Evolutionary conservation across 2,797 vertebrate species (phyloP), one percentile per base, ranked within the genome.

Genomic region (Ptychadena robeensis): DNA sequence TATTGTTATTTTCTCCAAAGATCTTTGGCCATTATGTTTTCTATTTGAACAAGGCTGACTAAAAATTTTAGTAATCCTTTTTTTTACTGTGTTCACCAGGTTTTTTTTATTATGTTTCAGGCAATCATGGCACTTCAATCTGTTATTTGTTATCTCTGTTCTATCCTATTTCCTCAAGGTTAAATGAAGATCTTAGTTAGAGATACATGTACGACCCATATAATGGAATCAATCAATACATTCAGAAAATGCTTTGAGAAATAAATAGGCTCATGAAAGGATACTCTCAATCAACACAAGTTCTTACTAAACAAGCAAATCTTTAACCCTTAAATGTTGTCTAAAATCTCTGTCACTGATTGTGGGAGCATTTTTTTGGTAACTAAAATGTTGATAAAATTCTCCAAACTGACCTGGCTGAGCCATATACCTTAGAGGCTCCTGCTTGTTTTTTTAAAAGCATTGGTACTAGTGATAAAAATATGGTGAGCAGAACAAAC

Each of bases 101-200:
- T 59, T 53, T 32, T 53, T 78, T 79, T 77, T 75, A 22, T 70
- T 64, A 75, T 35, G 27, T 67, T 40, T 1, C 40, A 28, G 37
- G 83, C 78, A 85, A 80, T 85, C 79, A 85, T 76, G 57, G 35
- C 63, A 81, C 66, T 85, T 85, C 78, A 75, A 76, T 80, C 72
- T 81, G 48, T 38, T 80, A 66, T 75, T 85, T 71, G 72, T 85
- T 85, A 85, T 85, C 83, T 85, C 31, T 76, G 78, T 71, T 85
- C 78, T 76, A 85, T 76, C 83, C 83, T 81, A 85, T 80, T 85
- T 85, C 78, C 70, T 85, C 83, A 85, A 85, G 83, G 83, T 85
- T 85, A 85, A 85, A 85, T 80, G 78, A 81, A 85, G 83, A 85
- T 85, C 76, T 85, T 80, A 79, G 75, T 83, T 79, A 76, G 78